Base-by-base conservation (phyloP, 2,113 vertebrate genomes). In the Ceratotherium simum region DNA sequence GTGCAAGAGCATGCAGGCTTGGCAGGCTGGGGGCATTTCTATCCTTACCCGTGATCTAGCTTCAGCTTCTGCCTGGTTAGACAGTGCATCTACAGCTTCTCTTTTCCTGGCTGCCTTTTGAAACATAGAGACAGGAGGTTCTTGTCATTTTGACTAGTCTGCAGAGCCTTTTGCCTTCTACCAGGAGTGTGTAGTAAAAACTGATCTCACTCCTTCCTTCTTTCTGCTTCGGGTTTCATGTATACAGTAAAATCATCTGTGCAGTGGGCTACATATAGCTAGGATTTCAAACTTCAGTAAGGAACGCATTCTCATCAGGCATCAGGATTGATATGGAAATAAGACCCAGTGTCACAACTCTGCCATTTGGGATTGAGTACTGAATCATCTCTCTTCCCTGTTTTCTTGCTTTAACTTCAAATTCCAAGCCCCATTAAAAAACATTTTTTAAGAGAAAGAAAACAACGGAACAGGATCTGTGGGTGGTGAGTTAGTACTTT, bases 381-480 rank as follows among this genome's bases (percentile, higher is more conserved):
- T 58, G 96, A 91, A 89, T 85, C 25, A 39, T 8, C 18, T 76
- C 46, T 58, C 33, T 83, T 73, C 48, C 9, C 33, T 78, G 2
- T 42, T 29, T 81, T 87, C 81, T 90, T 93, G 72, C 25, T 70
- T 93, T 58, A 27, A 69, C n/a, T 51, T 73, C 33, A 89, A 51
- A 86, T 92, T 93, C 64, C 64, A 93, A 96, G n/a, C n/a, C 20
- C 39, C 21, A 84, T 70, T 92, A 62, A 94, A 95, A 92, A 56
- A 67, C 39, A 18, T 82, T 70, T 88, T 92, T 96, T 51, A 95
- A 90, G 80, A 93, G 69, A 96, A 97, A 79, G 67, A 27, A 81
- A 87, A 69, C 8, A 62, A 91, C 39, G 94, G 60, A 94, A 93
- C 8, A 90, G 84, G 21, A 72, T 72, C 97, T 39, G 17, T 82